A percentile compares a stretch with the other conserved stretches of the same genome.
Evolutionary conservation across 2,797 vertebrate genomes (phyloP).

Genomic region (Girardinus metallicus): DNA sequence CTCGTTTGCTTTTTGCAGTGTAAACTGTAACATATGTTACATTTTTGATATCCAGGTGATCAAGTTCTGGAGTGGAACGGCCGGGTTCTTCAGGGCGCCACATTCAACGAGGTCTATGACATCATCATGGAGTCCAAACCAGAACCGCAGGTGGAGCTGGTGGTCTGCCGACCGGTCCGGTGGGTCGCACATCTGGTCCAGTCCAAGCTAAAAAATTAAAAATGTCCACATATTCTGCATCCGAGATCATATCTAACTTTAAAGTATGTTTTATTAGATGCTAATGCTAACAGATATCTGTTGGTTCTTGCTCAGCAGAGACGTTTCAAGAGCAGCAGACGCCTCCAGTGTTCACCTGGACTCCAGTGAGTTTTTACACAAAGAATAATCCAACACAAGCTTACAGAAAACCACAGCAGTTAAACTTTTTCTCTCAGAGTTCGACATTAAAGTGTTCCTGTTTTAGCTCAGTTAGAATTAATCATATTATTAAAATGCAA

Average conservation of each 20-base stretch:
- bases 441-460: not conserved
- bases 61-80: constrained; percentile 98
- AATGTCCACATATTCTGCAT: not conserved
- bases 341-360: constrained; percentile 88
- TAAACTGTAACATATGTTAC: not conserved
- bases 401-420: not conserved
- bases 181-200: constrained; percentile 68
- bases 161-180: constrained; percentile 94
- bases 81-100: constrained; percentile 91
- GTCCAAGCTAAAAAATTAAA: not conserved
- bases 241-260: not conserved
- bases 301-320: constrained; percentile 81
- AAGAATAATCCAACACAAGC: not conserved
- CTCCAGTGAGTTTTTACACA: constrained; percentile 87
- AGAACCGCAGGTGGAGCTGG: constrained; percentile 94
- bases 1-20: not conserved
- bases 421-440: not conserved
- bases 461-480: not conserved
- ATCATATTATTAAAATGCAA: not conserved
- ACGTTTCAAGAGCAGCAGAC: constrained; percentile 89
- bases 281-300: constrained; percentile 8
- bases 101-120: constrained; percentile 97
- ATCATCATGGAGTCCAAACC: constrained; percentile 96
- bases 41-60: constrained; percentile 82
- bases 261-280: not conserved